These are phyloP conservation scores for Antheraea pernyi DNA, from an alignment of 1,140 invertebrate genomes.

Conservation along the genomic window DNA sequence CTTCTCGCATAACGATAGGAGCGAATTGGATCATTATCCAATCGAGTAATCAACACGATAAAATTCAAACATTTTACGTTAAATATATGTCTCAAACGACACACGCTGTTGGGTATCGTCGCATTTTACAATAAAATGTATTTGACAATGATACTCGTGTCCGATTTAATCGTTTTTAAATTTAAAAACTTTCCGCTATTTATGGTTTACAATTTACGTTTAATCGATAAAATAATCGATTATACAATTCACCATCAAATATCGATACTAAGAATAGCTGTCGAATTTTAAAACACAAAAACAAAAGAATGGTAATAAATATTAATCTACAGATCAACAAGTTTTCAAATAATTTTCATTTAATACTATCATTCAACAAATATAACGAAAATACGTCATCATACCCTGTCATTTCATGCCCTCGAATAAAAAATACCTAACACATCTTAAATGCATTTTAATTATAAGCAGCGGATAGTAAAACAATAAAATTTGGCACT, in stretches of 20 bases:
- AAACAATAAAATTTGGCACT: conserved; percentile 40
- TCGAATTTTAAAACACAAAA: neutral
- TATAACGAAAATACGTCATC: conserved; percentile 35
- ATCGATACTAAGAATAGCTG: neutral
- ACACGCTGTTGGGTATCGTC: no score
- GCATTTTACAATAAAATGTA: no score
- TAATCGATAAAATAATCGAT: no score
- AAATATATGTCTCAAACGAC: no score
- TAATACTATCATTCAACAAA: conserved; percentile 2
- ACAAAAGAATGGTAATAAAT: neutral
- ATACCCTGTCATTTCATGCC: conserved; percentile 71
- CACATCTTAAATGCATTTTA: conserved; percentile 47
- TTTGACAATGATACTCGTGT: no score
- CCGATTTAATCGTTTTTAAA: no score
- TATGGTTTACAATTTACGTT: no score
- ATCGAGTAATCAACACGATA: no score
- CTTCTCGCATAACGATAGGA: no score
- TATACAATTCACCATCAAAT: neutral
- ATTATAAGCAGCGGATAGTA: conserved; percentile 22
- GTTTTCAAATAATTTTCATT: conserved; percentile 4
- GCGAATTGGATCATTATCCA: no score
- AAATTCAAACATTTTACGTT: no score
- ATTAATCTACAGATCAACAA: neutral
- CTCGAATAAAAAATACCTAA: conserved; percentile 30
- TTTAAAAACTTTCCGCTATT: no score